Conservation (phyloP, 2,888 invertebrate genomes). For the Lasioglossum villosulum region DNA sequence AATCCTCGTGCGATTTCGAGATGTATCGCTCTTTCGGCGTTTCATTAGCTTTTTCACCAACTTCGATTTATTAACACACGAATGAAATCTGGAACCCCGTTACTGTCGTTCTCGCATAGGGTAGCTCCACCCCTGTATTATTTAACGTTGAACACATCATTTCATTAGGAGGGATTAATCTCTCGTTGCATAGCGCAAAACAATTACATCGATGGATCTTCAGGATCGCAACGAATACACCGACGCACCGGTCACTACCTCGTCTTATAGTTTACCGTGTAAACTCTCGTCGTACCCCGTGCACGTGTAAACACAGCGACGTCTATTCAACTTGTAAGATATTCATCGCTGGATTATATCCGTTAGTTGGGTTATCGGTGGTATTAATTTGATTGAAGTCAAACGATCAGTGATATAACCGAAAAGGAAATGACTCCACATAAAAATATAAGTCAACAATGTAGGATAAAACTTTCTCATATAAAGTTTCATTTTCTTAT, state of each 20-base stretch:
- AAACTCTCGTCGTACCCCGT: background rate
- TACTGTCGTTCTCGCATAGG: background rate
- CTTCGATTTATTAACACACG: background rate
- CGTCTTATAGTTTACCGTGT: background rate
- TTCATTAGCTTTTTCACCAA: constrained; percentile 11
- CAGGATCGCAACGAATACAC: background rate
- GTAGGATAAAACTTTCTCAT: too few relatives aligned
- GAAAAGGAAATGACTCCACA: too few relatives aligned
- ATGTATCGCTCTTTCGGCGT: constrained; percentile 47
- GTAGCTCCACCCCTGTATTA: background rate
- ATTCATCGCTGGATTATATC: background rate
- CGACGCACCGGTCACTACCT: background rate
- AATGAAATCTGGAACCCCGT: background rate
- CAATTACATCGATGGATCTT: background rate
- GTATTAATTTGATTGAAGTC: background rate
- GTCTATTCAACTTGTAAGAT: background rate
- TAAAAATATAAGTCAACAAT: too few relatives aligned
- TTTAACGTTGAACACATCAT: background rate
- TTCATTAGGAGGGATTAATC: background rate
- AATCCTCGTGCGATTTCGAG: constrained; percentile 61
- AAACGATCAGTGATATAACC: too few relatives aligned
- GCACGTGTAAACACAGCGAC: background rate
- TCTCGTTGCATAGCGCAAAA: background rate
- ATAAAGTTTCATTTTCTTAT: too few relatives aligned
- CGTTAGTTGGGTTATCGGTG: background rate